Base-by-base conservation (phyloP, 2,888 invertebrate genomes). In the Empis livida region DNA sequence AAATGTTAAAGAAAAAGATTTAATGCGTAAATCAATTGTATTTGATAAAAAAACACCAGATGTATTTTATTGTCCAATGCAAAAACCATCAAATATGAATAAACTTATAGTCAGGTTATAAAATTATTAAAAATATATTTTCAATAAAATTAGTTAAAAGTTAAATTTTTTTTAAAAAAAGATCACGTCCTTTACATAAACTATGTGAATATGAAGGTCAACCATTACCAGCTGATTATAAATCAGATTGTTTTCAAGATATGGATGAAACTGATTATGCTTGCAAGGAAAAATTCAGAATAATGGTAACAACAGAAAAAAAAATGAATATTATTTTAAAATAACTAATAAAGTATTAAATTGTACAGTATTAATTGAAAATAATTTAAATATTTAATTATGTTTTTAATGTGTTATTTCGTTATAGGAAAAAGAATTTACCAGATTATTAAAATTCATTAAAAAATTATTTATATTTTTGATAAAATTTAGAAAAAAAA, bases 31-130 rank as follows among this genome's bases (percentile, higher is more conserved):
- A 65, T 80, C 81, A 47, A 85, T 85, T 54, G 83, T 85, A 35
- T 85, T 80, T 61, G 84, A 85, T 61, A 82, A 84, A 48, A 82
- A 83, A 60, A 84, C 84, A 1, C 84, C 85, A 10, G 80, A 84
- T 58, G 82, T 84, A 14, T 85, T 85, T 64, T 85, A 85, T 63
- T 85, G 85, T 60, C 84, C 84, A 1, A 78, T 81, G 60, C 79
- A 82, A 53, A 84, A 85, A 60, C 84, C 83, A n/a, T 79, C 79
- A 5, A 79, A 82, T 32, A 76, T 83, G 60, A 81, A 82, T 54
- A 83, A 84, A 63, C 72, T 84, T 64, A 79, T 82, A 53, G 84
- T 84, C 30, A 75, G 76, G 74, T 75, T 63, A 68, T 66, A 30
- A 9, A 8, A 23, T 23, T 23, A 35, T n/a, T 13, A 35, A 13